Base-by-base conservation (phyloP, 2,888 invertebrate genomes). In the Adelphocoris suturalis region DNA sequence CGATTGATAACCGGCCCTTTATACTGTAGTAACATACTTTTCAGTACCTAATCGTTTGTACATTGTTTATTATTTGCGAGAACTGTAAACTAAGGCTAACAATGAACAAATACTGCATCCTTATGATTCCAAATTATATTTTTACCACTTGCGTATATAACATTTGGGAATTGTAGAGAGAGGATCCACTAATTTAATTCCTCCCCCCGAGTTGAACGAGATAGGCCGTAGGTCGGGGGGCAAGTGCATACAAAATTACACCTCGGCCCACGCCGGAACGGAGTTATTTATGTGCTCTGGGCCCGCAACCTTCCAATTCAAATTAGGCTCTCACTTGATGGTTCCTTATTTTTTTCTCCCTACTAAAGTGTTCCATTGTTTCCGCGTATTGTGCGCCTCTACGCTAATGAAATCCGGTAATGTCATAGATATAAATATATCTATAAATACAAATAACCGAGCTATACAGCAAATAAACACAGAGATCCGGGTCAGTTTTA, bases 301-400 rank as follows among this genome's bases (percentile, higher is more conserved):
- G 86, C 47, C 37, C 86, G 46, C 23, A 82, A 82, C 82, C 82
- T 82, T 86, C 86, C 68, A 68, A 86, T 86, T 86, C 86, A 86
- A 86, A 86, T 86, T 86, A 86, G 68, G 46, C 61, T 75, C 14
- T 75, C 61, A 19, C 82, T 52, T 27, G 47, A 82, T 57, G 27
- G 61, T 46, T 85, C 61, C 46, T 16, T n/a, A 78, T 78, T 78
- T 78, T 78, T 14, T 57, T 14, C 57, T n/a, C 19, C 52, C 52
- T 52, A 11, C 9, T 68, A 5, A 68, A 68, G 68, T 19, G 68
- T 23, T 13, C 68, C 23, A 68, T 68, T 68, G 68, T 68, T 7
- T 61, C 19, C 5, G 52, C 2, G 52, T 52, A 14, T 14, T n/a
- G n/a, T n/a, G n/a, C n/a, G 9, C 27, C n/a, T 75, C 7, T 28